Base-by-base conservation (phyloP, 2,888 invertebrate genomes). In the Oscheius sp. region DNA sequence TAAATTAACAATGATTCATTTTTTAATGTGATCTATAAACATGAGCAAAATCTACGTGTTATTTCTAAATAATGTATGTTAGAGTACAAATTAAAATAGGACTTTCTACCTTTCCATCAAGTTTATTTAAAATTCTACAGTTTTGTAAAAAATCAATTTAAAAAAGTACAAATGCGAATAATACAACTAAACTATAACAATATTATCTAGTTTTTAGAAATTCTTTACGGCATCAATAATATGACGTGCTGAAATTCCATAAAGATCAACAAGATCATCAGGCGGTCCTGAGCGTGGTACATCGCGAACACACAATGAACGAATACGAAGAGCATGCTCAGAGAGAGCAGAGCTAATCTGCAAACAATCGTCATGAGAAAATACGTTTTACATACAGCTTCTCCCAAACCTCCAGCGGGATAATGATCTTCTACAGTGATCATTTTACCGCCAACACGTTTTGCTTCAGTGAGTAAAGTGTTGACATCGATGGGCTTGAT, bases 381-480 rank as follows among this genome's bases (percentile, higher is more conserved):
- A 3, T 28, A 4, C 30, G 54, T n/a, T n/a, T n/a, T 30, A 47
- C 70, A 62, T 1, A 78, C 96, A 20, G 97, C 95, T 87, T 98
- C 97, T 71, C 98, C 98, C 65, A 98, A 86, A 61, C 98, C 98
- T 73, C 98, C 93, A 91, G 82, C 93, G 75, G 92, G 91, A 87
- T 98, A 98, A 88, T 98, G 98, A 87, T 98, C 98, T 87, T 98
- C 98, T 0, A 96, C 94, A 36, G 94, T 94, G 57, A 98, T 87
- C 65, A 98, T 90, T 72, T 90, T 89, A 45, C 85, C 85, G 51
- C 83, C 85, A 33, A 73, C 78, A 28, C 80, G 71, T 6, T 63
- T 61, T 12, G 77, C 95, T 87, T 93, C 91, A 61, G 89, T 88
- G 44, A 92, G 87, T 44, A 99, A 91, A 1, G 91, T 90, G 0